Evolutionary conservation across 1,140 invertebrate species (phyloP).

Genomic region (Sinella curviseta): DNA sequence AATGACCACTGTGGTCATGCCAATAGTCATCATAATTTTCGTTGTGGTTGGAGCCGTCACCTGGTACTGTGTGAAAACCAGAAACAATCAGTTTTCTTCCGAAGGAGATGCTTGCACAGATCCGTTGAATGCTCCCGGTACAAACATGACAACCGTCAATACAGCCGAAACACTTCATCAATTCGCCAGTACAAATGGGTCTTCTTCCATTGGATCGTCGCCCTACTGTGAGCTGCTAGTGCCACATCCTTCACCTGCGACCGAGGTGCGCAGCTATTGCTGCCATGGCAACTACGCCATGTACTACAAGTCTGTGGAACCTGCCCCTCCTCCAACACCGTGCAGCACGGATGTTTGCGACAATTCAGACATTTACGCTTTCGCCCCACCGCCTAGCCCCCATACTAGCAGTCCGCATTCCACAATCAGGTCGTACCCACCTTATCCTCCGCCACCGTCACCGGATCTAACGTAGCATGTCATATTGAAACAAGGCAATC

Average conservation of each 20-base stretch:
- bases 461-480: conserved; percentile 27
- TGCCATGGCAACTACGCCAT: conserved; percentile 28
- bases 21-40: conserved; percentile 18
- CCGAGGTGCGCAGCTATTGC: conserved; percentile 39
- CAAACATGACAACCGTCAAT: conserved; percentile 32
- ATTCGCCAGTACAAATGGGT: conserved; percentile 35
- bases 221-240: conserved; percentile 43
- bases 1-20: conserved; percentile 30
- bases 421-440: conserved; percentile 38
- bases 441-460: conserved; percentile 37
- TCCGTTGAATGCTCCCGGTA: conserved; percentile 41
- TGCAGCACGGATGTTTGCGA: conserved; percentile 92
- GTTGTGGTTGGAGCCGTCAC: neutral
- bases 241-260: conserved; percentile 38
- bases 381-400: conserved; percentile 49
- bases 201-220: conserved; percentile 37
- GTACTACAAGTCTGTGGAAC: conserved; percentile 73
- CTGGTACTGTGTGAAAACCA: conserved; percentile 26
- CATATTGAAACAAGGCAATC: neutral
- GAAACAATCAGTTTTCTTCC: neutral
- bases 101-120: conserved; percentile 38
- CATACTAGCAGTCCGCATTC: conserved; percentile 49
- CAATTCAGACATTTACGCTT: conserved; percentile 66
- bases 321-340: conserved; percentile 87
- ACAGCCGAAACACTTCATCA: conserved; percentile 16